Evolutionary conservation across 35 echinoderm and acorn worm species (phyloP).

Genomic region (Strongylocentrotus purpuratus): DNA sequence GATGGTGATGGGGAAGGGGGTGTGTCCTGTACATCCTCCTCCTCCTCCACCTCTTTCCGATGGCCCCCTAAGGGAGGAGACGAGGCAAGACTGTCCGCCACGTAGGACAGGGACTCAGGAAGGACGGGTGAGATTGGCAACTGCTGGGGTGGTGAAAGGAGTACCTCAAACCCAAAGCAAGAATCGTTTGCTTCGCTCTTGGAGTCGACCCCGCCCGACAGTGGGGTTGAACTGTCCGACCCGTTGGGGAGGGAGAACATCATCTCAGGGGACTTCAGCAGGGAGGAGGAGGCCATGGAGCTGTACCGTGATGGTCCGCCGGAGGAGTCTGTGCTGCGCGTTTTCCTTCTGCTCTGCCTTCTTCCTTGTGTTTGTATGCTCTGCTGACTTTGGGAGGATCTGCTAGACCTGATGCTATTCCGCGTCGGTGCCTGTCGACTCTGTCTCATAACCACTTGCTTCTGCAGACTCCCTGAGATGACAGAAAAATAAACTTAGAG

Average conservation of each 20-base stretch:
- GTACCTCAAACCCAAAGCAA: conserved; percentile 36
- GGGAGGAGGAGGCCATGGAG: neutral
- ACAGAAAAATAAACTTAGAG: neutral
- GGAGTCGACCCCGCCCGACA: neutral
- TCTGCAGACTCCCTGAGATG: conserved; percentile 28
- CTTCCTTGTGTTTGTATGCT: neutral
- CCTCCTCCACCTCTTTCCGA: neutral
- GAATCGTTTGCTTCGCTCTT: conserved; percentile 1
- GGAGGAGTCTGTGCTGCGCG: neutral
- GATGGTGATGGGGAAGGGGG: conserved; percentile 38
- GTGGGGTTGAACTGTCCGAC: conserved; percentile 34
- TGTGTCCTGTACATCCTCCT: neutral
- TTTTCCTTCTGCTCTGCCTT: neutral
- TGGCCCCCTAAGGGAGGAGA: neutral
- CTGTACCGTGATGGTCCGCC: neutral
- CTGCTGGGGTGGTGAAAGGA: neutral
- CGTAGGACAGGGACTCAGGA: neutral
- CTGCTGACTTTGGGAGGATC: neutral
- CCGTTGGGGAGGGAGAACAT: conserved; percentile 32
- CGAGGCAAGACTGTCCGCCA: neutral
- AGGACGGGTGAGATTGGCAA: conserved; percentile 30
- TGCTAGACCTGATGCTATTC: neutral
- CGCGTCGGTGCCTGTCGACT: neutral
- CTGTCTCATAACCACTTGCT: neutral
- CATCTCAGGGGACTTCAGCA: conserved; percentile 30